These are phyloP conservation scores for Onychostoma macrolepis DNA, from an alignment of 2,113 vertebrate species.

Conservation along the genomic window DNA sequence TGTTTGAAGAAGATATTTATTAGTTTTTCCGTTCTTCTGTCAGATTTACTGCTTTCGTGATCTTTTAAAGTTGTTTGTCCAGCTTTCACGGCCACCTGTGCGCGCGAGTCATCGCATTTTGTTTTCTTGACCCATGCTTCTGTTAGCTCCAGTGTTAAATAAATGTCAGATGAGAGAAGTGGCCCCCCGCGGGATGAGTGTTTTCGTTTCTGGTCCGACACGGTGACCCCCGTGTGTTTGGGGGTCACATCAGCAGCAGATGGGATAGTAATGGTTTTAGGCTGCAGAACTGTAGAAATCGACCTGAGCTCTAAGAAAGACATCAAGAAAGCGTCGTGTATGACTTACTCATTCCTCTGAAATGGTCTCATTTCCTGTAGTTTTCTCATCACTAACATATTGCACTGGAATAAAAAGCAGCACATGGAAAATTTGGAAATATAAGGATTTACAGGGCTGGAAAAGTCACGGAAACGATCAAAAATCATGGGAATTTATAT, in stretches of 20 bases:
- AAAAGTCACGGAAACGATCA: background rate
- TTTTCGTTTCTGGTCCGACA: conserved; percentile 10
- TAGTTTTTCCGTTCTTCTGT: background rate
- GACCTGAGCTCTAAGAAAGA: background rate
- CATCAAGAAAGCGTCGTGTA: background rate
- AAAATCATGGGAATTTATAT: background rate
- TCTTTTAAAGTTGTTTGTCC: background rate
- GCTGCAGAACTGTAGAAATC: background rate
- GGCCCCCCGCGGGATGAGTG: background rate
- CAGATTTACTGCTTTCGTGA: background rate
- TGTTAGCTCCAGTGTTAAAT: conserved; percentile 22
- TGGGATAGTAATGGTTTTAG: background rate
- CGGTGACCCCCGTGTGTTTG: background rate
- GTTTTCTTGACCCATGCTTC: background rate
- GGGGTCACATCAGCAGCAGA: background rate
- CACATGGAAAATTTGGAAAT: background rate
- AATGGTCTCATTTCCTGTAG: conserved; percentile 48
- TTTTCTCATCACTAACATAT: background rate
- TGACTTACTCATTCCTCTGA: conserved; percentile 24
- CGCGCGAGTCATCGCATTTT: background rate
- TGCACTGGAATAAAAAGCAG: background rate
- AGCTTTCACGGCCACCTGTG: conserved; percentile 22
- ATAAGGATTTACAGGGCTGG: background rate
- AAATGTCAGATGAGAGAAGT: conserved; percentile 6
- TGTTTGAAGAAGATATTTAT: background rate